phyloP scores from a whole-genome alignment of 2,888 invertebrate genomes.

The Margaritifera margaritifera region DNA sequence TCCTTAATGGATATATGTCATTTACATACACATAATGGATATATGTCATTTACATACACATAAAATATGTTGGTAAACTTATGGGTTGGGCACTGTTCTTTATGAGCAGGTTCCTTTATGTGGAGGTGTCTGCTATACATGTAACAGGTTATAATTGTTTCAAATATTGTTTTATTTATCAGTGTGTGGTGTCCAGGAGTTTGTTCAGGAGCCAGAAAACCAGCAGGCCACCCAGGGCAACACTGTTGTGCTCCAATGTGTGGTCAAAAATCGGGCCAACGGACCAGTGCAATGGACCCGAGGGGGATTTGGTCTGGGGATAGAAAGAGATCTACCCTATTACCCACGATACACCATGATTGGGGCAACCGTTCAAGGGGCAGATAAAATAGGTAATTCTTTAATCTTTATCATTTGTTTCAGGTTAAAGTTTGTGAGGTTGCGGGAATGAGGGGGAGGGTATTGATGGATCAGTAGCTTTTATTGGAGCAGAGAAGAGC shows the following conservation, averaged over 20 bases:
- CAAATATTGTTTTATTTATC: slow-evolving; percentile 23
- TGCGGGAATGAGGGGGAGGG: no score
- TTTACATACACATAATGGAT: no score
- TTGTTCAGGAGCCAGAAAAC: slow-evolving; percentile 93
- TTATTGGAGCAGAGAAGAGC: no score
- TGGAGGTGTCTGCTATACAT: background rate
- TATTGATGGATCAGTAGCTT: no score
- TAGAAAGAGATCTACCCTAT: slow-evolving; percentile 90
- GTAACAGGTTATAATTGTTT: background rate
- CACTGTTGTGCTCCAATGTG: slow-evolving; percentile 91
- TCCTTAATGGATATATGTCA: no score
- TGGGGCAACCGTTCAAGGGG: slow-evolving; percentile 78
- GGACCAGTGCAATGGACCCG: slow-evolving; percentile 98
- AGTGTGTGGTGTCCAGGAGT: slow-evolving; percentile 81
- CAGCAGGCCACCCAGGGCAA: slow-evolving; percentile 91
- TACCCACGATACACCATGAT: slow-evolving; percentile 97
- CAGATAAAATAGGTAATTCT: slow-evolving; percentile 28
- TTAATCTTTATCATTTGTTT: background rate
- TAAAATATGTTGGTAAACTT: no score
- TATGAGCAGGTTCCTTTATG: no score
- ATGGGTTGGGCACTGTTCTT: no score
- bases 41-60: no score
- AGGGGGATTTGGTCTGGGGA: slow-evolving; percentile 90
- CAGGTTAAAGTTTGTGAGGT: no score
- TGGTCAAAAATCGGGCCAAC: slow-evolving; percentile 85